Base-by-base conservation (phyloP, 2,113 vertebrate genomes). In the Bubo bubo region DNA sequence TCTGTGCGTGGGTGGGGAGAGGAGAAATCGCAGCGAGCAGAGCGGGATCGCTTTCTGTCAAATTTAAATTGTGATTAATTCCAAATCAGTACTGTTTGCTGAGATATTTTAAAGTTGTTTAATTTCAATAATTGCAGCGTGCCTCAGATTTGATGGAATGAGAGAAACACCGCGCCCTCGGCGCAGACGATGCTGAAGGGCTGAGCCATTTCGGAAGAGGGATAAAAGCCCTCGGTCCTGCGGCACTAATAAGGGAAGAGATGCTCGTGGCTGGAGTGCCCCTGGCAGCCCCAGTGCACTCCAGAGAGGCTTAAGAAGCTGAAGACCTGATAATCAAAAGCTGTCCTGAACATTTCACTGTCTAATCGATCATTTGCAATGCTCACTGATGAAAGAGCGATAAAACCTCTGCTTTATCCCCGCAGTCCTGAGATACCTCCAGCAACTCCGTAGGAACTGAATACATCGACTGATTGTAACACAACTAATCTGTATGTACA, bases 61-160 rank as follows among this genome's bases (percentile, higher is more conserved):
- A 96, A 97, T 92, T 92, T 82, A 93, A 97, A 94, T 68, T 9
- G 73, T 72, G 90, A 96, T 94, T 97, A 76, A 90, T 75, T 74
- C 93, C 92, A 89, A 97, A 86, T 19, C 64, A 21, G 87, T 6
- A 64, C 94, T 6, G 32, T 73, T 97, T 55, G 77, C 32, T 2
- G 18, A 79, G 95, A 74, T 86, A 3, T 34, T 86, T 56, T n/a
- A 0, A 17, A 64, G 63, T 45, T n/a, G 94, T 79, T 91, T 82
- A n/a, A 64, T 95, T 93, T 67, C 90, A 84, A 53, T 93, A 79
- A 96, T 74, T 68, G 83, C 90, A 41, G 62, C 3, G 5, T 34
- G 95, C 59, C 35, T 1, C 6, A 35, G 68, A n/a, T 77, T 5
- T 12, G 28, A 37, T 4, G 75, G 39, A 66, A 43, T 1, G 67